Conservation (phyloP, 1,140 invertebrate genomes). For the Sycobia sp. region DNA sequence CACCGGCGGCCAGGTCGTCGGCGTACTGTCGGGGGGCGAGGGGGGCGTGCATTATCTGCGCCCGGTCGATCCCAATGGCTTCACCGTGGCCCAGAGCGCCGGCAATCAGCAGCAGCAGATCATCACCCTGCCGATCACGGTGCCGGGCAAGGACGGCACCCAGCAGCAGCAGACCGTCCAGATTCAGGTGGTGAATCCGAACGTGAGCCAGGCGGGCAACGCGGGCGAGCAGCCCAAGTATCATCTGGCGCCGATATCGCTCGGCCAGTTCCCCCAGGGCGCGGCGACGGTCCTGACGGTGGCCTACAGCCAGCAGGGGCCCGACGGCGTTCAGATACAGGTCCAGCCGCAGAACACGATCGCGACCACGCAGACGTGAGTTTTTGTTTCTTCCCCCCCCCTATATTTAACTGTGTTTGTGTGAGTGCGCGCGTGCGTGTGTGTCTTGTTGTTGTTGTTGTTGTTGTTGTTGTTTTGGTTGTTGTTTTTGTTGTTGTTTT, state of each 20-base stretch:
- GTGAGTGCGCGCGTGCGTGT: too few species aligned
- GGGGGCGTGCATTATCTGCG: slow-evolving; percentile 77
- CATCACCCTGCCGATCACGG: slow-evolving; percentile 75
- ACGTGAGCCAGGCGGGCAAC: slow-evolving; percentile 59
- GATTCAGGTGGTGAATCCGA: slow-evolving; percentile 75
- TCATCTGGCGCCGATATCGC: slow-evolving; percentile 70
- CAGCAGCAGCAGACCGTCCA: slow-evolving; percentile 75
- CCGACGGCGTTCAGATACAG: slow-evolving; percentile 65
- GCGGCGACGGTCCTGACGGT: slow-evolving; percentile 72
- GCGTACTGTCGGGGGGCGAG: slow-evolving; percentile 67
- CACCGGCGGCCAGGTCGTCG: slow-evolving; percentile 65
- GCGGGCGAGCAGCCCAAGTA: slow-evolving; percentile 70
- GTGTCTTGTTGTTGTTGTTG: too few species aligned
- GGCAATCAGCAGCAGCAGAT: slow-evolving; percentile 66
- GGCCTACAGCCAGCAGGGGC: slow-evolving; percentile 68
- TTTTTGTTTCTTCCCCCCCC: background rate
- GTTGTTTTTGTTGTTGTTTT: too few species aligned
- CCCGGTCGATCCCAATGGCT: slow-evolving; percentile 69
- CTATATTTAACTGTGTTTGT: too few species aligned
- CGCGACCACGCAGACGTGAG: slow-evolving; percentile 61
- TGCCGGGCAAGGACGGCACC: slow-evolving; percentile 76
- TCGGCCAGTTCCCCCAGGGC: slow-evolving; percentile 63
- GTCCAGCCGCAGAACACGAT: slow-evolving; percentile 60
- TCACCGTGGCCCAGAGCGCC: slow-evolving; percentile 55
- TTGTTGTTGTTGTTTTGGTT: too few species aligned